A percentile compares a stretch with the other conserved stretches of the same genome.
Evolutionary conservation across 2,888 invertebrate genomes (phyloP).

Genomic region (Cantharis rustica): DNA sequence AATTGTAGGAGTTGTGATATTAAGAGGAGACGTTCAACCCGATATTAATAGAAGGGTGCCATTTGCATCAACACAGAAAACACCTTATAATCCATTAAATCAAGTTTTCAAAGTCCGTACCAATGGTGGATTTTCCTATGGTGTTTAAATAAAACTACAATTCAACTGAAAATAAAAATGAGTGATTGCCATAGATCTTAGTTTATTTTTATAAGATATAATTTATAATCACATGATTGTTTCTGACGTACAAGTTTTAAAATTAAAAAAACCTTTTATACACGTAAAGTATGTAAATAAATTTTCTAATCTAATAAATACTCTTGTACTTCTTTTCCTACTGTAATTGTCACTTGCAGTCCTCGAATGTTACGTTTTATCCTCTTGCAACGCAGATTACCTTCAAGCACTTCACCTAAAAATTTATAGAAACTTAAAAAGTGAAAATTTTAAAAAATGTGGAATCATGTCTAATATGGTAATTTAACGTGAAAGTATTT

Average conservation of each 20-base stretch:
- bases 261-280: slow-evolving; percentile 23
- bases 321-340: slow-evolving; percentile 65
- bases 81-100: slow-evolving; percentile 59
- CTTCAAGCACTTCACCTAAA: slow-evolving; percentile 64
- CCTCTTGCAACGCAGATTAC: slow-evolving; percentile 75
- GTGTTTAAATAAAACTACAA: not conserved
- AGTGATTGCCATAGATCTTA: slow-evolving; percentile 25
- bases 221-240: slow-evolving; percentile 31
- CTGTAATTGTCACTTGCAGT: slow-evolving; percentile 70
- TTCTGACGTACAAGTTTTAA: slow-evolving; percentile 38
- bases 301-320: slow-evolving; percentile 66
- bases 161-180: slow-evolving; percentile 7
- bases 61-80: slow-evolving; percentile 50
- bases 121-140: slow-evolving; percentile 46
- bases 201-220: slow-evolving; percentile 18
- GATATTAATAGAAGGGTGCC: slow-evolving; percentile 52
- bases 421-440: slow-evolving; percentile 26
- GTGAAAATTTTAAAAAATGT: not conserved
- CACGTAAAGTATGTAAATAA: slow-evolving; percentile 20
- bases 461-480: not conserved
- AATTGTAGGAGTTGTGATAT: slow-evolving; percentile 73
- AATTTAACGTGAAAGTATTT: not conserved
- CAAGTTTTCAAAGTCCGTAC: slow-evolving; percentile 60
- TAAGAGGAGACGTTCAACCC: slow-evolving; percentile 78
- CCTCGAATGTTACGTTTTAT: slow-evolving; percentile 76